phyloP scores from a whole-genome alignment of 1,140 invertebrate species.

The Meloidogyne hapla region DNA sequence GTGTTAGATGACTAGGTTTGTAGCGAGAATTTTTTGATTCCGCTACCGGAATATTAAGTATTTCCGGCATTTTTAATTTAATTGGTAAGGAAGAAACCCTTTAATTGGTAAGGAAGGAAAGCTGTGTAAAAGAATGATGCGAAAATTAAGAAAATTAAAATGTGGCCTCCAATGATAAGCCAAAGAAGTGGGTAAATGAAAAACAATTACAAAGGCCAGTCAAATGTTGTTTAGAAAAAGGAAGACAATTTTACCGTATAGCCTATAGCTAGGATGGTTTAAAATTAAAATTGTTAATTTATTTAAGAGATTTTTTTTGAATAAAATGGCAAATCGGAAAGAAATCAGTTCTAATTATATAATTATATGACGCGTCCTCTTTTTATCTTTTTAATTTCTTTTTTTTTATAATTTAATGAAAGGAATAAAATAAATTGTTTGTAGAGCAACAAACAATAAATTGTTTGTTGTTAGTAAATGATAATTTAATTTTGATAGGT shows the following conservation, averaged over 20 bases:
- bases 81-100: no score
- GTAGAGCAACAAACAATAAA: no score
- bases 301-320: no score
- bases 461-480: no score
- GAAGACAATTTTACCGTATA: no score
- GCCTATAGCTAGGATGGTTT: no score
- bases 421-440: background rate
- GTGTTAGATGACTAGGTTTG: background rate
- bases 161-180: background rate
- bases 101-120: background rate
- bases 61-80: background rate
- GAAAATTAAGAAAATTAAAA: conserved; percentile 1
- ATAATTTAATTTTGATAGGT: background rate
- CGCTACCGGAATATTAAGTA: background rate
- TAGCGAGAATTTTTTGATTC: background rate
- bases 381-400: background rate
- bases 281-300: no score
- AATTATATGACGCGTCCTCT: background rate
- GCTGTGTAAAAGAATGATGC: background rate
- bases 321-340: no score
- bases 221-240: no score
- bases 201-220: background rate
- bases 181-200: background rate
- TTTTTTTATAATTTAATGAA: background rate
- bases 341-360: background rate